Evolutionary conservation across 2,888 invertebrate species (phyloP), one percentile per base, ranked within the genome.

Genomic region (Trichacis sp.): DNA sequence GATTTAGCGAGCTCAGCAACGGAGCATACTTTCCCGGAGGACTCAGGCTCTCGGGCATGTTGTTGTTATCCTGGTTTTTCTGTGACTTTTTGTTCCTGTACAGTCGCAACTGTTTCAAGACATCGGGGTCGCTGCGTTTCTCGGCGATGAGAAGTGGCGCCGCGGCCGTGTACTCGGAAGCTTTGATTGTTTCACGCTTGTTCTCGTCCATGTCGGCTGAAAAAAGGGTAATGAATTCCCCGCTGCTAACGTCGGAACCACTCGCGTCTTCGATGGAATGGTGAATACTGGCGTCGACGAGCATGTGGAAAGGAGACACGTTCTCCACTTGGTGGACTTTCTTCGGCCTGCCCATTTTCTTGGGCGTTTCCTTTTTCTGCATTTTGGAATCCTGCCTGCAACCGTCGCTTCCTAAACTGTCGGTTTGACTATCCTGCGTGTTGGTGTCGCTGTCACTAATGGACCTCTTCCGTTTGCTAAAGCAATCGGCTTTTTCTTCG

Each of bases 81-180:
- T 62, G 65, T 12, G 62, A 67, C 14, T 75, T 57, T 48, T 78
- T 84, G 5, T 82, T 81, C 70, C 88, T 81, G 68, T 87, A 88
- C 85, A 87, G 87, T 60, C 88, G 77, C 42, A 88, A 74, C 2
- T 86, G 85, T 76, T 87, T 88, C 1, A 88, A 77, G 4, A 87
- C 87, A 12, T 85, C 85, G 1, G 88, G 87, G 74, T 88, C 87
- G 65, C 87, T 84, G 2, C 81, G 75, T 56, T 83, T 84, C 46
- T 84, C 83, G n/a, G 82, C 75, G 24, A 83, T 80, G 15, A 82
- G 78, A 0, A 82, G 64, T 0, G 79, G 82, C 1, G 82, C 80
- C 0, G 82, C 78, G 0, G 83, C 77, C 1, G 82, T 80, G 40
- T 81, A 84, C 0, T 78, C 73, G 11, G 84, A 78, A 5, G 78